A percentile compares a stretch with the other conserved stretches of the same genome.
These are phyloP conservation scores for Amphiduros pacificus DNA, from an alignment of 2,888 invertebrate species.

Conservation along the genomic window DNA sequence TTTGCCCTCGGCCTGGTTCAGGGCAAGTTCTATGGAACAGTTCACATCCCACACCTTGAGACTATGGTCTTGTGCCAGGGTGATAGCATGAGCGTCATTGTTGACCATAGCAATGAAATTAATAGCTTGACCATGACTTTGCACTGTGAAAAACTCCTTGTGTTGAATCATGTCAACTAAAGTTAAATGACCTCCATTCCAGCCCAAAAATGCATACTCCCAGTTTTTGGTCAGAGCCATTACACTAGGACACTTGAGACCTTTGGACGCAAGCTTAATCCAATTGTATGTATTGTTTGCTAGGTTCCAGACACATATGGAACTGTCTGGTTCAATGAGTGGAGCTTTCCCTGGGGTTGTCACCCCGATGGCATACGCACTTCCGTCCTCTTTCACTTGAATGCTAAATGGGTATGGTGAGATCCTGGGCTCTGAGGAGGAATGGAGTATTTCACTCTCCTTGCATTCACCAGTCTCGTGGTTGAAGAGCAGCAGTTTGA, in stretches of 20 bases:
- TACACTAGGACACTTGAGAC: neutral
- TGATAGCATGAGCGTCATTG: conserved; percentile 5
- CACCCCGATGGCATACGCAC: too few relatives aligned
- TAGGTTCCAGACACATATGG: neutral
- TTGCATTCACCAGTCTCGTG: too few relatives aligned
- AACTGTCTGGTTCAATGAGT: neutral
- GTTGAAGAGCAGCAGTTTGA: neutral
- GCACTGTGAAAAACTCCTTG: neutral
- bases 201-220: conserved; percentile 20
- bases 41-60: conserved; percentile 22
- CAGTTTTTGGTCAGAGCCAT: conserved; percentile 15
- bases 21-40: neutral
- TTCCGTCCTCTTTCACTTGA: neutral
- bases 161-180: conserved; percentile 5
- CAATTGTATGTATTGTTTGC: neutral
- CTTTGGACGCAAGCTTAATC: neutral
- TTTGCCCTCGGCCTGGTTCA: neutral
- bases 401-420: too few relatives aligned
- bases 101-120: conserved; percentile 5
- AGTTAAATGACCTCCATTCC: conserved; percentile 21
- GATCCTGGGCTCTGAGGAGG: too few relatives aligned
- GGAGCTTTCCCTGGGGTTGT: too few relatives aligned
- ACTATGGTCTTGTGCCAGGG: conserved; percentile 19
- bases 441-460: too few relatives aligned
- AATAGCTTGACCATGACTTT: conserved; percentile 21